Evolutionary conservation across 2,888 invertebrate genomes (phyloP).

Genomic region (Timandra comae): DNA sequence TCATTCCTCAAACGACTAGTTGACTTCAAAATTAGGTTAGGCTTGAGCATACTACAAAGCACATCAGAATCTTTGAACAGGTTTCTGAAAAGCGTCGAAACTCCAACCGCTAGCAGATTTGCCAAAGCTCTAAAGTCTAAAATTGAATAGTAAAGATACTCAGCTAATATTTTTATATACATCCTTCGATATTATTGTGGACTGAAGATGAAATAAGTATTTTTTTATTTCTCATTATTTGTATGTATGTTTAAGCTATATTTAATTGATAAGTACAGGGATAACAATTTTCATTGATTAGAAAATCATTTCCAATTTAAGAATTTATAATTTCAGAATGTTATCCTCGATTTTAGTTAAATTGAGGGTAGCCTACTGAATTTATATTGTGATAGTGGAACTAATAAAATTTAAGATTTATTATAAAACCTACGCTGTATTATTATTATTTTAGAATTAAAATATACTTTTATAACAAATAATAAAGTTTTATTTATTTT

Average conservation of each 20-base stretch:
- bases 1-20: constrained; percentile 79
- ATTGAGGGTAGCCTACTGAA: constrained; percentile 72
- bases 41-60: constrained; percentile 80
- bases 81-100: constrained; percentile 79
- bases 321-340: constrained; percentile 70
- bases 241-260: constrained; percentile 10
- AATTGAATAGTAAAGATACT: constrained; percentile 4
- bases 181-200: too few species aligned
- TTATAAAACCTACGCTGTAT: too few species aligned
- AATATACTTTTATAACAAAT: too few species aligned
- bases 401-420: too few species aligned
- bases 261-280: constrained; percentile 21
- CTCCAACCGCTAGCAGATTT: constrained; percentile 26
- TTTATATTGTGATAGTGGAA: constrained; percentile 51
- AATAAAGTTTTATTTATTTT: too few species aligned
- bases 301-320: too few species aligned
- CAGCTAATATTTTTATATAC: neutral
- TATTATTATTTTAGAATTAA: too few species aligned
- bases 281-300: too few species aligned
- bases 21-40: constrained; percentile 81
- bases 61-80: constrained; percentile 81
- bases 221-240: constrained; percentile 8
- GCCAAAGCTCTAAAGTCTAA: constrained; percentile 38
- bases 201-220: too few species aligned
- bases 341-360: constrained; percentile 47